Percentiles rank a stretch among this genome's conserved stretches.
Conservation (phyloP, 2,113 vertebrate genomes). For the Antechinus stuartii region DNA sequence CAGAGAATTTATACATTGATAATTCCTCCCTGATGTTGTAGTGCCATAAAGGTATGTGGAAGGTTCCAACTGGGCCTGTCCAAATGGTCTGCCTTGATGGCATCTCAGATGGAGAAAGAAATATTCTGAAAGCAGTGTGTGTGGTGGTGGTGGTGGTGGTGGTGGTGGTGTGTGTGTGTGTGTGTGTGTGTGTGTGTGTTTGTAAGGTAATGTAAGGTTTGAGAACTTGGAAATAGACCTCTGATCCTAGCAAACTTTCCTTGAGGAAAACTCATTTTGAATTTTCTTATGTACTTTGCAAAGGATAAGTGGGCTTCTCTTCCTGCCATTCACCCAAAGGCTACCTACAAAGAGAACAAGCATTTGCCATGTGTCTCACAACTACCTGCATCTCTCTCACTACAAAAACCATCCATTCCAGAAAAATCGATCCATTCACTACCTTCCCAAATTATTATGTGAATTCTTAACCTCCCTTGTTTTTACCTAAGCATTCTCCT, state of each 20-base stretch:
- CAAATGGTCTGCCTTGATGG: not conserved
- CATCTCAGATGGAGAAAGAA: not conserved
- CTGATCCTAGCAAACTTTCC: not conserved
- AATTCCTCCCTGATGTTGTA: not conserved
- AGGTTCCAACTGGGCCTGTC: not conserved
- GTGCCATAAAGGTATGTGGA: not conserved
- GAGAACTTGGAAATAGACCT: not conserved
- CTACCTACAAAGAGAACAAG: not conserved
- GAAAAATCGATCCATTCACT: not conserved
- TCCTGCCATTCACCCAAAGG: not conserved
- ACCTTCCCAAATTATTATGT: not conserved
- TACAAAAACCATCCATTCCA: not conserved
- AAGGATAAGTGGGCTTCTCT: not conserved
- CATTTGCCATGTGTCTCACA: not conserved
- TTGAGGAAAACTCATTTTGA: not conserved
- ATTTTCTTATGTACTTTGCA: not conserved
- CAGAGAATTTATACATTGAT: not conserved
- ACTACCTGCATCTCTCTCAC: not conserved
- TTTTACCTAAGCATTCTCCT: not conserved
- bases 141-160: not conserved
- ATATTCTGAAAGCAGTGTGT: not conserved
- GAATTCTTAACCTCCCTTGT: not conserved
- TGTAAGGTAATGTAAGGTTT: not conserved
- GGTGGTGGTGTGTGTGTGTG: not conserved
- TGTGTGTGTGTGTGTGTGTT: not conserved